phyloP scores from a whole-genome alignment of 2,888 invertebrate species.

The Microplitis manilae region DNA sequence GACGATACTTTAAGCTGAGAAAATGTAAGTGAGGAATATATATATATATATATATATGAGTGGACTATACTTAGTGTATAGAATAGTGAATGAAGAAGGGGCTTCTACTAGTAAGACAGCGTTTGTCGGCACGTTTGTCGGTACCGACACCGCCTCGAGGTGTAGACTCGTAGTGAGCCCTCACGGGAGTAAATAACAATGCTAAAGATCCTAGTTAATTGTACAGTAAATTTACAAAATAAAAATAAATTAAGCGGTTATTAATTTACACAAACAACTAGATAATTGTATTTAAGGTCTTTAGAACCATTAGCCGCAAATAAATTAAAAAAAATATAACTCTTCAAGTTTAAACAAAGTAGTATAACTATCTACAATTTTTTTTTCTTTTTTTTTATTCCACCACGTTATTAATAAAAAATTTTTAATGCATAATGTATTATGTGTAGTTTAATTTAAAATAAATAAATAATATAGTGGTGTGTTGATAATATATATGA shows the following conservation, averaged over 20 bases:
- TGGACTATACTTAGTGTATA: slow-evolving; percentile 44
- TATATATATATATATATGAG: slow-evolving; percentile 8
- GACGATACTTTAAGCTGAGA: background rate
- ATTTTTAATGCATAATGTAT: background rate
- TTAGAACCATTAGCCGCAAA: background rate
- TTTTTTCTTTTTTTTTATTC: no score
- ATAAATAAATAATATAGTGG: background rate
- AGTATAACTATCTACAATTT: background rate
- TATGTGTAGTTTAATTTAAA: slow-evolving; percentile 30
- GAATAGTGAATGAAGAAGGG: slow-evolving; percentile 48
- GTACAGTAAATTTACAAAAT: slow-evolving; percentile 15
- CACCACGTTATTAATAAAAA: no score
- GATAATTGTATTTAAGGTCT: slow-evolving; percentile 29
- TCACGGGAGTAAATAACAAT: slow-evolving; percentile 23
- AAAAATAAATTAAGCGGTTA: slow-evolving; percentile 5
- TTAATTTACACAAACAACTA: slow-evolving; percentile 29
- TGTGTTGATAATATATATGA: slow-evolving; percentile 1
- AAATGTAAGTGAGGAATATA: background rate
- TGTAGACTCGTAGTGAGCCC: slow-evolving; percentile 49
- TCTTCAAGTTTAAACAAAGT: background rate
- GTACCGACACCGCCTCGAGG: slow-evolving; percentile 63
- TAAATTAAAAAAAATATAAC: no score
- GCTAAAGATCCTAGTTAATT: slow-evolving; percentile 18
- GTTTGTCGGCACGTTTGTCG: slow-evolving; percentile 70
- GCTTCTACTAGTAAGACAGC: slow-evolving; percentile 65